Evolutionary conservation across 2,113 vertebrate species (phyloP).

Genomic region (Hydrochoerus hydrochaeris): DNA sequence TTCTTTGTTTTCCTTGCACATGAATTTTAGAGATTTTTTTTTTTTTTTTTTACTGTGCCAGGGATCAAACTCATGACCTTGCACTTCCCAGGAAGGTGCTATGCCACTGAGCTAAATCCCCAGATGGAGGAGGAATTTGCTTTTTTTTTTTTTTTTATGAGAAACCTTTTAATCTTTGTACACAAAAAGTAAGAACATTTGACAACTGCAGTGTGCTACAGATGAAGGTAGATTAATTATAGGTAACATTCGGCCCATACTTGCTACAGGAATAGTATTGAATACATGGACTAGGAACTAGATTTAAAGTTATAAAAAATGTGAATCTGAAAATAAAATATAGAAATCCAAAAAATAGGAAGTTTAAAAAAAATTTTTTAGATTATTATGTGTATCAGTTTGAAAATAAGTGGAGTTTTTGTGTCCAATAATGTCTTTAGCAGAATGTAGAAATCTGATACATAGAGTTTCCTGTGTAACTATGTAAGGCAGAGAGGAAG

Average conservation of each 20-base stretch:
- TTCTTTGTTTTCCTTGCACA: background rate
- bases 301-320: background rate
- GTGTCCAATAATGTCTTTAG: background rate
- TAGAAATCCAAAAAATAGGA: background rate
- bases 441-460: background rate
- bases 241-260: background rate
- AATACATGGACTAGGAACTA: background rate
- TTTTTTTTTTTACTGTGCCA: no score
- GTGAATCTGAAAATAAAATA: background rate
- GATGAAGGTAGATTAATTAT: background rate
- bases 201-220: background rate
- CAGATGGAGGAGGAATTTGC: no score
- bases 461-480: background rate
- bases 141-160: no score
- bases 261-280: background rate
- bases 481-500: no score
- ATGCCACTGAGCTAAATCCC: no score
- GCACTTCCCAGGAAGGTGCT: no score
- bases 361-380: background rate
- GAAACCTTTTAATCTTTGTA: background rate
- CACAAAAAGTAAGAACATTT: background rate
- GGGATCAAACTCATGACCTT: no score
- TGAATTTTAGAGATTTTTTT: background rate
- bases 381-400: background rate
- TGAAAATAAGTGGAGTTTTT: background rate